Evolutionary conservation across 2,888 invertebrate species (phyloP), one percentile per base, ranked within the genome.

Genomic region (Rhagonycha fulva): DNA sequence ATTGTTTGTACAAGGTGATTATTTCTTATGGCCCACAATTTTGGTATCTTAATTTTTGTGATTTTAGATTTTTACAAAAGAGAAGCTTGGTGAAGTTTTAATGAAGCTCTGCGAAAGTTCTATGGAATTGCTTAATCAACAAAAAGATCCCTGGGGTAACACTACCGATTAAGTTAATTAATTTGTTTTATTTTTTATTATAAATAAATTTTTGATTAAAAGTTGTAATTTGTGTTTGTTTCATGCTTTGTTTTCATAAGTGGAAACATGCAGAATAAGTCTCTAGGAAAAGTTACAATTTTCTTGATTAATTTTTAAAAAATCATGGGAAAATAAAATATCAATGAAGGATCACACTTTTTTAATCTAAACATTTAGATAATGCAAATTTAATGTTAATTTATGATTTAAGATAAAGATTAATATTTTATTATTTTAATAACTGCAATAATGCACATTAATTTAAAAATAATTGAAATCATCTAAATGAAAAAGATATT

Each of bases 71-170:
- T 95, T 94, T 82, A 91, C 93, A 0, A 94, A 94, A 84, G 93
- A 93, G 78, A 94, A 95, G 85, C 87, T 97, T 68, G 90, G 92
- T 74, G 94, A 96, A 85, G 87, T 97, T 30, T 89, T 97, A 76
- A 91, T 91, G 26, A 94, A 94, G 86, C 90, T 96, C 61, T 92
- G 93, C 68, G 95, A 96, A 84, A 94, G 96, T 1, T 95, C 95
- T 9, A 87, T 96, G 14, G 87, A 91, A 10, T 87, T 96, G 76
- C 88, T 97, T 82, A 94, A 96, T 84, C 91, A 92, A 78, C 94
- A 93, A 83, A 90, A 91, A 83, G 97, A 97, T 90, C 94, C 96
- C 70, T 95, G 96, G 91, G 96, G 96, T 66, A 93, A 92, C 10
- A 66, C 14, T n/a, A 68, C 14, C 11, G n/a, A 30, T 32, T 32